These are phyloP conservation scores for Hippocampus mohnikei DNA, from an alignment of 2,113 vertebrate genomes.

Conservation along the genomic window DNA sequence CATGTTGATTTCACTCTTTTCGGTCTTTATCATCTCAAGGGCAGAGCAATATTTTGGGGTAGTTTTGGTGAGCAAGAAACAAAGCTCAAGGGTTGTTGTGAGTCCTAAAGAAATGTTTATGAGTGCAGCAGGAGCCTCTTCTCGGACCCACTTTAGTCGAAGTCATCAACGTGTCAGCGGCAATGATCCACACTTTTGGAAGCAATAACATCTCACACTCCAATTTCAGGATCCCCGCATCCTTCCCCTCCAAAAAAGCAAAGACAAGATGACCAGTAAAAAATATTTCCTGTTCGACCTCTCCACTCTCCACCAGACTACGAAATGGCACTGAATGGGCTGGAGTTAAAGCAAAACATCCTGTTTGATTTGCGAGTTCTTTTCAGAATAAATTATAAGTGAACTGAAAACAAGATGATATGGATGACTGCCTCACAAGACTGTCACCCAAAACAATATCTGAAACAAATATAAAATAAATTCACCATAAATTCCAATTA, in stretches of 20 bases:
- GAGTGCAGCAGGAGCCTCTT: slow-evolving; percentile 75
- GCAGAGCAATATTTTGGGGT: slow-evolving; percentile 18
- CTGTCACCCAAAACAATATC: background rate
- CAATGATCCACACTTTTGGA: slow-evolving; percentile 69
- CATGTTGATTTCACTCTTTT: slow-evolving; percentile 33
- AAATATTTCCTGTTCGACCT: slow-evolving; percentile 43
- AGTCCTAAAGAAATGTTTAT: slow-evolving; percentile 94
- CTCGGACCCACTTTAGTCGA: slow-evolving; percentile 65
- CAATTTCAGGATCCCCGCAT: slow-evolving; percentile 73
- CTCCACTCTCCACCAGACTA: slow-evolving; percentile 56
- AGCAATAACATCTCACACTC: slow-evolving; percentile 83
- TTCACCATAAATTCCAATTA: background rate
- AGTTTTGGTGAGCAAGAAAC: slow-evolving; percentile 36
- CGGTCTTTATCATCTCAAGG: slow-evolving; percentile 57
- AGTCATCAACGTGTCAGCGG: slow-evolving; percentile 72
- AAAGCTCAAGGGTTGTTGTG: slow-evolving; percentile 77
- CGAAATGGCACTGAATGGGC: background rate
- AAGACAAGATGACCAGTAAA: slow-evolving; percentile 35
- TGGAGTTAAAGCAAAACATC: background rate
- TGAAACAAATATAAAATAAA: background rate
- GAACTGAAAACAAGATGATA: background rate
- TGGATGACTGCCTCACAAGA: background rate
- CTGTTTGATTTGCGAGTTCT: slow-evolving; percentile 6
- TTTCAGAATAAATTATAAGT: background rate
- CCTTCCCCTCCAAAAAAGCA: slow-evolving; percentile 50